Evolutionary conservation across 2,113 vertebrate species (phyloP), one percentile per base, ranked within the genome.

Genomic region (Zosterops lateralis): DNA sequence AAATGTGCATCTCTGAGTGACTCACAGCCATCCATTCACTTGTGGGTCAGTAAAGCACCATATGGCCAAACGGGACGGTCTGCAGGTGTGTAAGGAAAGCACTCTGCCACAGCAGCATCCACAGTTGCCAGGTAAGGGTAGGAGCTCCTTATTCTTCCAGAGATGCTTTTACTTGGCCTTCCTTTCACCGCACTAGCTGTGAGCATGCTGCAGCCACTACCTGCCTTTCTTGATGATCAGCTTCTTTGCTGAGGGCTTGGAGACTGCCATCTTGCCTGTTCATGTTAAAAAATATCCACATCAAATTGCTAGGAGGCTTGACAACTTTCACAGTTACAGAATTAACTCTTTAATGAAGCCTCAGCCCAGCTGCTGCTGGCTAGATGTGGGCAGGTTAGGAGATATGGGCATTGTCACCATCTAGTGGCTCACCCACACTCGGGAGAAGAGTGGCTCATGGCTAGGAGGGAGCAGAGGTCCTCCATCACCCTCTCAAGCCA

Each of bases 371-470:
- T 87, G 61, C 44, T 31, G 7, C 32, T 8, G 34, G 40, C 24
- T 38, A 18, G 61, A n/a, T 2, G 1, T 45, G 62, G 70, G 70
- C 70, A 53, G 42, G 50, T 29, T n/a, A 44, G 53, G 91, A 86
- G 45, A 62, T 64, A 36, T 77, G 93, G 47, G 74, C 75, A 76
- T 26, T 96, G 89, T 95, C 96, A 82, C 95, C 94, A 95, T 70
- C 96, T 97, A 96, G 94, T 95, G 96, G 94, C 60, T 91, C 71
- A 44, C 47, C 38, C 31, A 51, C 64, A 31, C 16, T 1, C 19
- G n/a, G 70, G 12, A 64, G 34, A 50, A 60, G 64, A 79, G 26
- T 31, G 21, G n/a, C 26, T 90, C 48, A 48, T 21, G 75, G n/a
- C 26, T 45, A 53, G 70, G 57, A 87, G 24, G 17, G 15, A 83